Evolutionary conservation across 2,888 invertebrate genomes (phyloP).

Genomic region (Orthosia incerta): DNA sequence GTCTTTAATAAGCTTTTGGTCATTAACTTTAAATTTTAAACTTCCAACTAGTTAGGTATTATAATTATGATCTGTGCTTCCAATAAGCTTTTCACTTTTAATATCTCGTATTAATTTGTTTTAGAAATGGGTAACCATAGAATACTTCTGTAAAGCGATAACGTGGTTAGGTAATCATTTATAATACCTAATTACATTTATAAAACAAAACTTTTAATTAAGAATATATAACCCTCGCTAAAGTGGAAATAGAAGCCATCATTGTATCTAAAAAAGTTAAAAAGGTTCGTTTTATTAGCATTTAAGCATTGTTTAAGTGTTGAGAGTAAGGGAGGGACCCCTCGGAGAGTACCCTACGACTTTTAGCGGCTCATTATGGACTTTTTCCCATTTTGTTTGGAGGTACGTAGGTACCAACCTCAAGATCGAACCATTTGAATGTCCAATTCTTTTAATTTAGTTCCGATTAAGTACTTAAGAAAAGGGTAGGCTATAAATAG

Average conservation of each 20-base stretch:
- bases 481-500: constrained; percentile 60
- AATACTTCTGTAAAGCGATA: background rate
- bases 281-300: constrained; percentile 88
- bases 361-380: constrained; percentile 87
- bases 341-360: constrained; percentile 75
- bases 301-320: constrained; percentile 89
- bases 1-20: too few relatives aligned
- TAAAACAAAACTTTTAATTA: constrained; percentile 70
- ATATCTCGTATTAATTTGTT: background rate
- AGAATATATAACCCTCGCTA: constrained; percentile 73
- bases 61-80: too few relatives aligned
- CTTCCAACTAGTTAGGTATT: too few relatives aligned
- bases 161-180: background rate
- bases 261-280: constrained; percentile 77
- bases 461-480: constrained; percentile 59
- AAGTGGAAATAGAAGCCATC: constrained; percentile 67
- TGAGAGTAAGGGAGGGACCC: constrained; percentile 81
- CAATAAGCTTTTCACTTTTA: background rate
- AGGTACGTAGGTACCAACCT: constrained; percentile 67
- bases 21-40: background rate
- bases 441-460: constrained; percentile 73
- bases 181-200: constrained; percentile 4
- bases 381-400: constrained; percentile 83
- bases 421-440: constrained; percentile 74
- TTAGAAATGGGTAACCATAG: background rate